phyloP scores from a whole-genome alignment of 2,888 invertebrate genomes.

The Hedychridium roseum region DNA sequence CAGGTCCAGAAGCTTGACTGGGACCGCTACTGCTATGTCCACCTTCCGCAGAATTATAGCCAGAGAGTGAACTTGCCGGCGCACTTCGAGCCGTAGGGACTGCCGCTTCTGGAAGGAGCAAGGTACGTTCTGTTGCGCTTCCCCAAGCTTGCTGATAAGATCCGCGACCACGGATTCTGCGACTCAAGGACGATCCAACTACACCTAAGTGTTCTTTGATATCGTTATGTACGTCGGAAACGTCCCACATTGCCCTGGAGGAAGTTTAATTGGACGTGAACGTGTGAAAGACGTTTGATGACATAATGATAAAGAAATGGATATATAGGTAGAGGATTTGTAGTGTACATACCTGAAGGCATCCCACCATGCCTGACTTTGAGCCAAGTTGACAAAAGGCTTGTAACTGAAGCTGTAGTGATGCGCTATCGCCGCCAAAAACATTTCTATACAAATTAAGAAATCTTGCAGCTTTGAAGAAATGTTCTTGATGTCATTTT shows the following conservation, averaged over 20 bases:
- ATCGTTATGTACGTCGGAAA: constrained; percentile 94
- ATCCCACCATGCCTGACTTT: constrained; percentile 62
- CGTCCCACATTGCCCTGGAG: constrained; percentile 86
- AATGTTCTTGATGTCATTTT: constrained; percentile 75
- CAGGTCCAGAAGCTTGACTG: constrained; percentile 30
- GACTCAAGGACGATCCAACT: constrained; percentile 83
- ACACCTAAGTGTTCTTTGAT: constrained; percentile 93
- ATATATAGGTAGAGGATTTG: background rate
- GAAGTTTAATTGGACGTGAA: constrained; percentile 28
- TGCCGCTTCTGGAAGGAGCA: constrained; percentile 49
- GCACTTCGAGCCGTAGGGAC: constrained; percentile 38
- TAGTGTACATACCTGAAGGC: constrained; percentile 53
- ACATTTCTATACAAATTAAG: constrained; percentile 97
- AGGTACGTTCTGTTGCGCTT: constrained; percentile 56
- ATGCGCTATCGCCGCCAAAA: constrained; percentile 93
- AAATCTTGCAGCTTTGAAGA: constrained; percentile 91
- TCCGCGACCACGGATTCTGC: constrained; percentile 79
- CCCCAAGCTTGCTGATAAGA: constrained; percentile 79
- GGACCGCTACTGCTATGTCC: constrained; percentile 35
- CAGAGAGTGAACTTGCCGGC: constrained; percentile 42
- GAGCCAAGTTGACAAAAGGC: constrained; percentile 73
- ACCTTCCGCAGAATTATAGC: constrained; percentile 40
- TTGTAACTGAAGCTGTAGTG: constrained; percentile 96
- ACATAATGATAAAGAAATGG: background rate
- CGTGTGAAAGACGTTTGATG: constrained; percentile 11